Conservation (phyloP, 2,888 invertebrate species). For the Agrochola circellaris region DNA sequence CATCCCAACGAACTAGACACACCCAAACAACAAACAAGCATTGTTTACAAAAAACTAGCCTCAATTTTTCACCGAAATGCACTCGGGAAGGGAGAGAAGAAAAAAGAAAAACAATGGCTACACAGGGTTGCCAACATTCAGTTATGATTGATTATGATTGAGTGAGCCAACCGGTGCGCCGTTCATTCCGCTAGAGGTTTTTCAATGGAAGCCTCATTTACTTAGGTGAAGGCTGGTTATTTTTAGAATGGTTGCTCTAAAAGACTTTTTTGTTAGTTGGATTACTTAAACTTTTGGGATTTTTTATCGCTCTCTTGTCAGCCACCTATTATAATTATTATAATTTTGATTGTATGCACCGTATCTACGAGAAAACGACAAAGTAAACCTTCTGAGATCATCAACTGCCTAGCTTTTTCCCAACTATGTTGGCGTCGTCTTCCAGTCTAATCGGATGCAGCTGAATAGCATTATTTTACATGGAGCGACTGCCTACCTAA, state of each 20-base stretch:
- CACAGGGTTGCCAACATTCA: constrained; percentile 60
- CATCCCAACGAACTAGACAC: constrained; percentile 17
- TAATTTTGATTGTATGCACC: background rate
- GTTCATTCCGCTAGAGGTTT: constrained; percentile 55
- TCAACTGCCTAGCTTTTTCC: background rate
- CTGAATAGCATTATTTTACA: background rate
- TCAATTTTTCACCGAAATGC: constrained; percentile 68
- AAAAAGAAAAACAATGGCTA: constrained; percentile 63
- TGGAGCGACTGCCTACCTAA: background rate
- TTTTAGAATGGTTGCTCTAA: constrained; percentile 33
- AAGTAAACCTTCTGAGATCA: background rate
- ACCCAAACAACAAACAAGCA: constrained; percentile 35
- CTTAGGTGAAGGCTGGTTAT: constrained; percentile 44
- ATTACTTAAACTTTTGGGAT: background rate
- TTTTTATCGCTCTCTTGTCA: background rate
- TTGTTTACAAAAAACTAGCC: constrained; percentile 54
- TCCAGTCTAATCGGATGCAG: background rate
- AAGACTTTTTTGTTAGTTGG: constrained; percentile 14
- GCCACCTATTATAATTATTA: background rate
- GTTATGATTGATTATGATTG: constrained; percentile 77
- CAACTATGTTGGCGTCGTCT: background rate
- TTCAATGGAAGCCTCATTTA: constrained; percentile 63
- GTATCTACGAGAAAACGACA: background rate
- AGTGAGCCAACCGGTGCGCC: constrained; percentile 57
- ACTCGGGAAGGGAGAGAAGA: constrained; percentile 44